Evolutionary conservation across 2,113 vertebrate genomes (phyloP).

Genomic region (Pomatorhinus ruficollis): DNA sequence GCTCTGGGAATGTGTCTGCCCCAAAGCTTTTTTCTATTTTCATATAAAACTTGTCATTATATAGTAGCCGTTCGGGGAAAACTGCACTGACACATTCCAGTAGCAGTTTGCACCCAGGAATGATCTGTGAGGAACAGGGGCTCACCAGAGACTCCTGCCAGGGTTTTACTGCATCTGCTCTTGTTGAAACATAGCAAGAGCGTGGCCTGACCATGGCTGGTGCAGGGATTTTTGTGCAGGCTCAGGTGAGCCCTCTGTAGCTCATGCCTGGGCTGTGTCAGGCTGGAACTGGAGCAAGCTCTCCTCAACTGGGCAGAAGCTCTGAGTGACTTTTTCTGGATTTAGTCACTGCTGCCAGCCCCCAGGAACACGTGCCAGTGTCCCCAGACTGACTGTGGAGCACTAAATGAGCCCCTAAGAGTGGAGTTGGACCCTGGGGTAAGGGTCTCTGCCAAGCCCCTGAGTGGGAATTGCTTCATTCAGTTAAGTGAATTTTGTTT

Average conservation of each 20-base stretch:
- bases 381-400: neutral
- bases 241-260: neutral
- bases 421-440: neutral
- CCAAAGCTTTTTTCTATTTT: neutral
- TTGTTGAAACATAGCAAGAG: neutral
- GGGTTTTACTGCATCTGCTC: neutral
- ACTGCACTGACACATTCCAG: neutral
- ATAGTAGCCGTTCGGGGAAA: neutral
- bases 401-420: neutral
- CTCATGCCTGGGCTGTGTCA: neutral
- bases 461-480: neutral
- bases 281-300: neutral
- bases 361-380: neutral
- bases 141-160: neutral
- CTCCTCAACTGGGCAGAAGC: neutral
- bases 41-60: neutral
- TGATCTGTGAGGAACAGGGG: neutral
- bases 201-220: accelerated
- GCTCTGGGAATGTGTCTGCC: neutral
- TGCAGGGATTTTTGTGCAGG: neutral
- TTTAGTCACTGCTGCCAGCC: neutral
- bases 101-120: neutral
- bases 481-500: neutral
- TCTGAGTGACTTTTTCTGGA: neutral
- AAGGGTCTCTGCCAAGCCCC: neutral